These are phyloP conservation scores for Phaetusa simplex DNA, from an alignment of 2,113 vertebrate genomes.

Conservation along the genomic window DNA sequence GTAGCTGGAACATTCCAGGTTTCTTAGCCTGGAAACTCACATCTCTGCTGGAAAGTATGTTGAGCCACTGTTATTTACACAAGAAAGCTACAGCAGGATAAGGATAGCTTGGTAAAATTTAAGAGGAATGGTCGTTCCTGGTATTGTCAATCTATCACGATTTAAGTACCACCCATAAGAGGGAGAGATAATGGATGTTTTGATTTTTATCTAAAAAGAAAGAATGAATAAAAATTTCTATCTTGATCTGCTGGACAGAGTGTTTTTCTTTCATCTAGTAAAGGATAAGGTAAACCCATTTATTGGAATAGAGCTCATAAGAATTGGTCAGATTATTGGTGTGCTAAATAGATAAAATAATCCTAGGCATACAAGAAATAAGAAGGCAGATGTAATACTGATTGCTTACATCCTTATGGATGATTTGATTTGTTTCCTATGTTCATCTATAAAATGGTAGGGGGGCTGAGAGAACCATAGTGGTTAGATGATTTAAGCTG, in stretches of 20 bases:
- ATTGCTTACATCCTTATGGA: not conserved
- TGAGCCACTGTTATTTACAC: conserved; percentile 26
- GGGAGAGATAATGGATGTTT: not conserved
- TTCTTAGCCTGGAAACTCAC: conserved; percentile 36
- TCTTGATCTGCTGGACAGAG: not conserved
- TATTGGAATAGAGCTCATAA: not conserved
- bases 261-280: not conserved
- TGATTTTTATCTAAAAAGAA: not conserved
- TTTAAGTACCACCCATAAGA: not conserved
- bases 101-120: not conserved
- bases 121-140: not conserved
- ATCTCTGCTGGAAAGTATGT: conserved; percentile 44
- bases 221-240: not conserved
- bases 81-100: conserved; percentile 12
- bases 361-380: not conserved
- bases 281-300: not conserved
- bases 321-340: not conserved
- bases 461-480: not conserved
- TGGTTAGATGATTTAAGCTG: not conserved
- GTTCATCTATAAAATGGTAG: not conserved
- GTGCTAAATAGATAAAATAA: not conserved
- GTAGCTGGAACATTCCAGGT: conserved; percentile 69
- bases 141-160: not conserved
- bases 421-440: not conserved
- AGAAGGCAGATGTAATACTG: not conserved